phyloP scores from a whole-genome alignment of 2,797 vertebrate species.

The Sebastes nivosus region DNA sequence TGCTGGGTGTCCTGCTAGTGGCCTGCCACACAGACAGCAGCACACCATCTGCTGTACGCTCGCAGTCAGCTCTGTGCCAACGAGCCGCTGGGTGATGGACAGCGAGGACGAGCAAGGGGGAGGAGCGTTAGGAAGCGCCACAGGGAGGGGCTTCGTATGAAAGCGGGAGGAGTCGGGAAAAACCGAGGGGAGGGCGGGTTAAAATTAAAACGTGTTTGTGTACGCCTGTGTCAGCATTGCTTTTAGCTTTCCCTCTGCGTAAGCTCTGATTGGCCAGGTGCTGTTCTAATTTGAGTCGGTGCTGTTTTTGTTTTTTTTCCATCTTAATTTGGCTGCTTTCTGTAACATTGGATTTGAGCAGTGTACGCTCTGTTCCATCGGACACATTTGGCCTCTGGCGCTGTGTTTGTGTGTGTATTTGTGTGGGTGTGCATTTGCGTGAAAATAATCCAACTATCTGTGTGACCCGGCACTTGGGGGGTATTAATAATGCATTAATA shows the following conservation, averaged over 20 bases:
- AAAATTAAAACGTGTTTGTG: constrained; percentile 36
- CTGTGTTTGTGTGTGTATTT: constrained; percentile 34
- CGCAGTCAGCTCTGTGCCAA: constrained; percentile 72
- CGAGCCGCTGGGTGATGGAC: constrained; percentile 68
- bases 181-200: background rate
- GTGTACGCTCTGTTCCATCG: constrained; percentile 63
- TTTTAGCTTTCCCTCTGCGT: constrained; percentile 30
- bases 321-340: constrained; percentile 61
- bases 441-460: constrained; percentile 66
- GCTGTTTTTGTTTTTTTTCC: constrained; percentile 55
- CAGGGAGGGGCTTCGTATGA: constrained; percentile 33
- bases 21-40: constrained; percentile 74
- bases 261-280: constrained; percentile 70
- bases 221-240: constrained; percentile 24
- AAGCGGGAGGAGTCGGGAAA: constrained; percentile 26
- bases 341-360: constrained; percentile 63
- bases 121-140: constrained; percentile 21
- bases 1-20: constrained; percentile 77
- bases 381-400: constrained; percentile 72
- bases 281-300: constrained; percentile 60
- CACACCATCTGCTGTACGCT: constrained; percentile 81
- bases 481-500: constrained; percentile 83
- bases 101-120: constrained; percentile 39
- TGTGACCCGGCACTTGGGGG: constrained; percentile 63
- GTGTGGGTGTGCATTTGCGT: constrained; percentile 51